Evolutionary conservation across 2,888 invertebrate genomes (phyloP).

Genomic region (Daptonema setosum): DNA sequence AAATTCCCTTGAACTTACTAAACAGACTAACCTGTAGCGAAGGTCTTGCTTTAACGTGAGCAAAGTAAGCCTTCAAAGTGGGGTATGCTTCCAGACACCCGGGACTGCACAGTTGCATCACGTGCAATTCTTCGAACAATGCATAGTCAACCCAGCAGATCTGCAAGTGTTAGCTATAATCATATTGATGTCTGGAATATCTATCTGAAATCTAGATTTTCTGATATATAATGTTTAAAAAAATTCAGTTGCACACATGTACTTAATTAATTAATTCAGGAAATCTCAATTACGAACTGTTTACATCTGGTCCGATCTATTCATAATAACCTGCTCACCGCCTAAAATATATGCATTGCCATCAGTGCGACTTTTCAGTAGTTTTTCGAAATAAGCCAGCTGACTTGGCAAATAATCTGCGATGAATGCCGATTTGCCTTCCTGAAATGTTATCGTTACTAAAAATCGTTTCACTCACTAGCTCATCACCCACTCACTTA

Average conservation of each 20-base stretch:
- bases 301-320: too few species aligned
- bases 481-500: too few species aligned
- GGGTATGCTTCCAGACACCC: constrained; percentile 14
- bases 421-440: constrained; percentile 12
- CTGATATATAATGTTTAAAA: too few species aligned
- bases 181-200: too few species aligned
- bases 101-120: constrained; percentile 12
- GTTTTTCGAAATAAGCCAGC: constrained; percentile 12
- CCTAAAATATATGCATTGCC: constrained; percentile 15
- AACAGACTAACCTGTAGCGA: neutral
- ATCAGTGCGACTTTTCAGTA: constrained; percentile 13
- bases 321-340: constrained; percentile 10
- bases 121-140: constrained; percentile 19
- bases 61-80: constrained; percentile 13
- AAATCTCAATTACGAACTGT: too few species aligned
- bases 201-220: neutral
- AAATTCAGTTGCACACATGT: too few species aligned
- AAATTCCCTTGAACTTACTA: too few species aligned
- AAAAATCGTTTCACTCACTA: too few species aligned
- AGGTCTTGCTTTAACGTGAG: neutral
- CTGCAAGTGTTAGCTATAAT: constrained; percentile 5
- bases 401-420: constrained; percentile 11
- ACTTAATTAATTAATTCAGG: too few species aligned
- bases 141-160: constrained; percentile 18
- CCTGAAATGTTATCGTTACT: too few species aligned